Conservation (phyloP, 2,888 invertebrate species). For the Empis stercorea region DNA sequence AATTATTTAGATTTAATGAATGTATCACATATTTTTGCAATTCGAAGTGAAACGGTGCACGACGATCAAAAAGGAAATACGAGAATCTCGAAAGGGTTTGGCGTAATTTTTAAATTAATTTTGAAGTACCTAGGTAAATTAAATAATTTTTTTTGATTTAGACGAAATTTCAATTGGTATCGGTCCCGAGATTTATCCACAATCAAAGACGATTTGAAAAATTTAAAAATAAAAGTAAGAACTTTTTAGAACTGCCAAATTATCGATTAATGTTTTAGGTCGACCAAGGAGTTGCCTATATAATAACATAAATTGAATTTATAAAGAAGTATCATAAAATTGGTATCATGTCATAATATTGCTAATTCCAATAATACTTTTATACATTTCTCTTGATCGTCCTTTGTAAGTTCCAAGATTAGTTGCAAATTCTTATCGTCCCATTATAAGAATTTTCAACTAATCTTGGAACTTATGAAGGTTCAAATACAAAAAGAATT, state of each 20-base stretch:
- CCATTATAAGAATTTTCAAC: conserved; percentile 12
- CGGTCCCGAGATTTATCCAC: conserved; percentile 60
- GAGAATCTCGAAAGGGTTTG: conserved; percentile 20
- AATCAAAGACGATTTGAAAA: conserved; percentile 46
- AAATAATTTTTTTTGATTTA: conserved; percentile 10
- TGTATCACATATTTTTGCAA: conserved; percentile 22
- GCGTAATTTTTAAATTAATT: not conserved
- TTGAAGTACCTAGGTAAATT: too few relatives aligned
- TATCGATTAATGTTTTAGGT: conserved; percentile 33
- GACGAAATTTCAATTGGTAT: conserved; percentile 57
- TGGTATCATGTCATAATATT: too few relatives aligned
- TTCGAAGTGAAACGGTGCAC: conserved; percentile 24
- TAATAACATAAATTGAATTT: conserved; percentile 69
- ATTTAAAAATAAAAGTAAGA: conserved; percentile 56
- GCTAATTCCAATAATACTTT: conserved; percentile 64
- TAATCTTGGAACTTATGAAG: conserved; percentile 17
- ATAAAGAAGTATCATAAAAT: conserved; percentile 47
- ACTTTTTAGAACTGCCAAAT: not conserved
- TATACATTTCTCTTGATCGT: too few relatives aligned
- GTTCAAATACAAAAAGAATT: conserved; percentile 12
- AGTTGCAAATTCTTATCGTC: too few relatives aligned
- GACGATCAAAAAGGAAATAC: conserved; percentile 19
- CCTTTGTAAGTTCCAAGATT: too few relatives aligned
- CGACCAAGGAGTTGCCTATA: conserved; percentile 69
- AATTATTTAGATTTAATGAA: conserved; percentile 19